A percentile compares a stretch with the other conserved stretches of the same genome.
Conservation (phyloP, 2,797 vertebrate genomes). For the Malurus splendens region DNA sequence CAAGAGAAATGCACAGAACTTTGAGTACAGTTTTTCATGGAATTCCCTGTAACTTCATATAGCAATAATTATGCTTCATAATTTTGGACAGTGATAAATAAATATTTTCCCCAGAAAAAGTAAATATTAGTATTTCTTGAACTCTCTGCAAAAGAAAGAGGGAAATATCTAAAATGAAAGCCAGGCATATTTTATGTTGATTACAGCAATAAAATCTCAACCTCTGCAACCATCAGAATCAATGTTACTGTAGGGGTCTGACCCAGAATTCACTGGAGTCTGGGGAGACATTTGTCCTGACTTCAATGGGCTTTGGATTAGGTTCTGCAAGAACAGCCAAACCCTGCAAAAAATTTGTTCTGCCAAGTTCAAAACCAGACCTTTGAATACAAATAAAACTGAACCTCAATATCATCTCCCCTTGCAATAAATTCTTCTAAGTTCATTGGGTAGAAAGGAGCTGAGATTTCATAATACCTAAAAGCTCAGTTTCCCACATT, state of each 20-base stretch:
- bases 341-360: constrained; percentile 34
- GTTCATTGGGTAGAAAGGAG: constrained; percentile 9
- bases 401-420: constrained; percentile 53
- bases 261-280: constrained; percentile 57
- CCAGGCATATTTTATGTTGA: constrained; percentile 47
- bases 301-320: constrained; percentile 59
- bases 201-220: constrained; percentile 54
- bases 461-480: constrained; percentile 47
- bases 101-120: background rate
- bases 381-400: constrained; percentile 54
- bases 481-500: constrained; percentile 42
- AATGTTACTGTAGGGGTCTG: constrained; percentile 45
- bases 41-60: background rate
- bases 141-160: background rate
- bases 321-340: constrained; percentile 47
- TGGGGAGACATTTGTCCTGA: constrained; percentile 40
- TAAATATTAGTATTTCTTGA: background rate
- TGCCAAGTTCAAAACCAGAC: constrained; percentile 58
- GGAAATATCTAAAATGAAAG: constrained; percentile 20
- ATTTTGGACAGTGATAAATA: background rate
- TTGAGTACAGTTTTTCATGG: background rate
- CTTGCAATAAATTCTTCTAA: constrained; percentile 47
- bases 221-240: constrained; percentile 37
- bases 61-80: background rate
- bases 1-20: background rate